A percentile compares a stretch with the other conserved stretches of the same genome.
Evolutionary conservation across 1,140 invertebrate species (phyloP).

Genomic region (Drosophila grimshawi): DNA sequence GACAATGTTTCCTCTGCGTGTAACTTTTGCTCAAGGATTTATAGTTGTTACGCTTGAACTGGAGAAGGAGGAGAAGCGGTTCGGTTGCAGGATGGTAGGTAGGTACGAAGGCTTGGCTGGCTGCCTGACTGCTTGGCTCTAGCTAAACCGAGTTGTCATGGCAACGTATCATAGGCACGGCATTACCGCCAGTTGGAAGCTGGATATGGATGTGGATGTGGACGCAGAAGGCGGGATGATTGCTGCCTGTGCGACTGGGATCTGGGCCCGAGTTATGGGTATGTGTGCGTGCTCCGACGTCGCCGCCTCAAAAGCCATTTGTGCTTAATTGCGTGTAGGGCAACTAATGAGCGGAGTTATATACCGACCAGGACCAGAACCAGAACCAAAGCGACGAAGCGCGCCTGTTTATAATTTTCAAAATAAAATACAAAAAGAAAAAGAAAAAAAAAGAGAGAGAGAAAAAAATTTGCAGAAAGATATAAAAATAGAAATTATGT

Average conservation of each 20-base stretch:
- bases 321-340: constrained; percentile 82
- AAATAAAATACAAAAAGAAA: constrained; percentile 19
- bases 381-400: constrained; percentile 39
- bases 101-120: constrained; percentile 19
- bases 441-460: background rate
- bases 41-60: constrained; percentile 49
- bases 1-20: constrained; percentile 79
- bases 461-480: constrained; percentile 2
- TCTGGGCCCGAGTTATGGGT: constrained; percentile 8
- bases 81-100: background rate
- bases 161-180: constrained; percentile 67
- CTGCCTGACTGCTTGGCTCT: constrained; percentile 13
- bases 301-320: constrained; percentile 78
- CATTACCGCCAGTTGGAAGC: constrained; percentile 37
- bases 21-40: constrained; percentile 79
- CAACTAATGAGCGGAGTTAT: constrained; percentile 82
- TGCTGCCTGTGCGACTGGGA: background rate
- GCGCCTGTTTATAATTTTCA: constrained; percentile 73
- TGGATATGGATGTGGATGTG: constrained; percentile 23
- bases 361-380: constrained; percentile 56
- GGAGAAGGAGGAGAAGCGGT: background rate
- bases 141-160: constrained; percentile 70
- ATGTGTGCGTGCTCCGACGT: constrained; percentile 56
- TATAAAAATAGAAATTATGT: constrained; percentile 23
- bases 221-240: background rate